Evolutionary conservation across 2,888 invertebrate genomes (phyloP).

Genomic region (Frankliniella fusca): DNA sequence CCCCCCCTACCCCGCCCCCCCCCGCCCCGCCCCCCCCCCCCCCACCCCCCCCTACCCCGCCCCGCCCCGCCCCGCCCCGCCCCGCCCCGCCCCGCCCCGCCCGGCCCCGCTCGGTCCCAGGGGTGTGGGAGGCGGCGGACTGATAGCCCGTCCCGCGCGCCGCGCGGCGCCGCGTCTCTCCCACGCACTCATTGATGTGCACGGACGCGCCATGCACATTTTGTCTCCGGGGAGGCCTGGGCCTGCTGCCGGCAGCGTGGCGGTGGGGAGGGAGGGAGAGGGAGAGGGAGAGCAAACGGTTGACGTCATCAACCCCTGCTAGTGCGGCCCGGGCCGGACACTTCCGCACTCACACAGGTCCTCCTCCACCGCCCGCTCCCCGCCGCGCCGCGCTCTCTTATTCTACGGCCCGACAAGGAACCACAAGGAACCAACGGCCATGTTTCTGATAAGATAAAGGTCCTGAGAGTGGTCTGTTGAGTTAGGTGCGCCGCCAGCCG

Average conservation of each 20-base stretch:
- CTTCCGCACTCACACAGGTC: not conserved
- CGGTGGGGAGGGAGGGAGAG: too few species aligned
- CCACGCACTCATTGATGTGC: not conserved
- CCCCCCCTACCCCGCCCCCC: not conserved
- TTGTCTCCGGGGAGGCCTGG: too few species aligned
- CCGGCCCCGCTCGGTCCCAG: not conserved
- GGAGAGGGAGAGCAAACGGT: too few species aligned
- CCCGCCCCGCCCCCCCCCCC: not conserved
- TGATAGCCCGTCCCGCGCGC: not conserved
- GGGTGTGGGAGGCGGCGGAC: not conserved
- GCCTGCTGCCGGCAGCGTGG: too few species aligned
- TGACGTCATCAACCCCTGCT: not conserved
- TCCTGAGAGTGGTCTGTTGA: not conserved
- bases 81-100: not conserved
- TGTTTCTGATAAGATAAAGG: not conserved
- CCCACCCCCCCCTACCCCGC: not conserved
- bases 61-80: not conserved
- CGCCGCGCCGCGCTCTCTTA: too few species aligned
- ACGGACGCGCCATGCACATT: too few species aligned
- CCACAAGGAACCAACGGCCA: not conserved
- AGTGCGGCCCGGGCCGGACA: not conserved
- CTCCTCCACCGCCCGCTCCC: not conserved
- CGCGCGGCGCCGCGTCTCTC: not conserved
- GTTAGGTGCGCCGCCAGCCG: not conserved
- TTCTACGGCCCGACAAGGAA: not conserved